Evolutionary conservation across 2,888 invertebrate species (phyloP).

Genomic region (Oligia latruncula): DNA sequence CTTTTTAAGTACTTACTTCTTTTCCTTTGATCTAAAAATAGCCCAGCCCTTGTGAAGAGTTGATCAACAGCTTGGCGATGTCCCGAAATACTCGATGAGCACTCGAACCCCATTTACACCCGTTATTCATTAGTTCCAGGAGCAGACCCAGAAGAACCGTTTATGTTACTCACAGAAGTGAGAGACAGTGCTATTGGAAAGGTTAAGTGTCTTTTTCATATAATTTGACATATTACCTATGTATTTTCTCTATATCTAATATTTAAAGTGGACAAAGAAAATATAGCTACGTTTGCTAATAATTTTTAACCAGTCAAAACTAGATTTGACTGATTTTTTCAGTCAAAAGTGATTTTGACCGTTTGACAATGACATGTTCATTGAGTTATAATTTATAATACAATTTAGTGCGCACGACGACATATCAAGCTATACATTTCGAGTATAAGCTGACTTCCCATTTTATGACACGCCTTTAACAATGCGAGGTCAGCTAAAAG

Average conservation of each 20-base stretch:
- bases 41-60: background rate
- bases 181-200: slow-evolving; percentile 83
- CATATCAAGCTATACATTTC: background rate
- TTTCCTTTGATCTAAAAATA: too few relatives aligned
- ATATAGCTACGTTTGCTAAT: background rate
- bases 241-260: background rate
- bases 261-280: background rate
- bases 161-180: slow-evolving; percentile 81
- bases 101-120: background rate
- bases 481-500: too few relatives aligned
- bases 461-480: too few relatives aligned
- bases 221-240: background rate
- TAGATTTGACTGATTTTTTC: background rate
- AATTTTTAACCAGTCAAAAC: background rate
- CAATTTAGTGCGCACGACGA: too few relatives aligned
- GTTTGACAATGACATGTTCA: background rate
- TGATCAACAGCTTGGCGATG: background rate
- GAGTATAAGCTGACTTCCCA: too few relatives aligned
- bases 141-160: slow-evolving; percentile 82
- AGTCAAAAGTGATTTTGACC: background rate
- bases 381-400: background rate
- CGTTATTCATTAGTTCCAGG: slow-evolving; percentile 80
- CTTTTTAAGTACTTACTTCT: too few relatives aligned
- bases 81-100: background rate
- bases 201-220: slow-evolving; percentile 67